Base-by-base conservation (phyloP, 2,888 invertebrate genomes). In the Gymnosoma rotundatum region DNA sequence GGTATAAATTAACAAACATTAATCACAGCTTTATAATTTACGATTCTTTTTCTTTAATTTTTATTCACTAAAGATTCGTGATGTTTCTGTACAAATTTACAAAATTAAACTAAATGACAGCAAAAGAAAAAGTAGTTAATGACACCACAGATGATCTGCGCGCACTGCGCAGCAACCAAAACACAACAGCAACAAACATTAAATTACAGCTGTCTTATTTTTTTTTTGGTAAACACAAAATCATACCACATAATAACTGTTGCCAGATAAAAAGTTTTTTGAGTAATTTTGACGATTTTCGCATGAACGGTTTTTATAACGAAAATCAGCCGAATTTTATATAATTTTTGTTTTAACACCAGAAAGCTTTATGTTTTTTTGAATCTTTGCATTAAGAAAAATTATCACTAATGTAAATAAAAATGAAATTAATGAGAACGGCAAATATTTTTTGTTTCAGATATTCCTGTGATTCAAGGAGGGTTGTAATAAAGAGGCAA, bases 21-120 rank as follows among this genome's bases (percentile, higher is more conserved):
- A 5, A 48, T 48, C 45, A 48, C 42, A 42, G 9, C 2, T 14
- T 14, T 12, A 42, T 14, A 14, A 48, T 48, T 48, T 48, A 48
- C 45, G 45, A 48, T 32, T 2, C 6, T 32, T 10, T 42, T 14
- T 42, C 12, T 42, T 16, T 42, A 12, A 1, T 42, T 42, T 1
- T 42, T 42, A 32, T 32, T 32, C 32, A 32, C 32, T 7, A 32
- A 42, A 61, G 16, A 61, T 50, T n/a, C 36, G 56, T 56, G 87
- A 66, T 86, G 87, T 86, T 83, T 83, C 67, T 85, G 88, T 86
- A 82, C 83, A 84, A 80, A 87, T 83, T 87, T 86, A 80, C 85
- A 86, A 87, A 88, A 88, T 87, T 87, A 88, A 88, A 88, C 81
- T 75, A 64, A 80, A 25, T 25, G 16, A 50, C 64, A 36, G 56